Percentiles rank a stretch among this genome's conserved stretches.
Conservation (phyloP, 2,888 invertebrate species). For the Polydrusus pterygomalis region DNA sequence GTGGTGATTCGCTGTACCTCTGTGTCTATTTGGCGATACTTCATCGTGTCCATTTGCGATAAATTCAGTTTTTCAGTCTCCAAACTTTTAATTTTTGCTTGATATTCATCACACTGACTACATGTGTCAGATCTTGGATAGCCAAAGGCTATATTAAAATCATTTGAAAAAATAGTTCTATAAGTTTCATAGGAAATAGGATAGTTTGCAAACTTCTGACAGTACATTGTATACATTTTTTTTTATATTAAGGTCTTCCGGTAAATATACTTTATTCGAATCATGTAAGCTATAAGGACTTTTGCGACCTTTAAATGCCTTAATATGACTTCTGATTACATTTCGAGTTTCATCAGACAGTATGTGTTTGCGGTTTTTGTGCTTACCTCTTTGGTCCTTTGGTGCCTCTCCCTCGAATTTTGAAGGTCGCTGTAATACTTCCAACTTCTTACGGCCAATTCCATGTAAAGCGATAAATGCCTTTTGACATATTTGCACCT, state of each 20-base stretch:
- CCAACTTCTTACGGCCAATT: too few relatives aligned
- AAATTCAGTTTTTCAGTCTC: slow-evolving; percentile 19
- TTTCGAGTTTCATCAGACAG: slow-evolving; percentile 37
- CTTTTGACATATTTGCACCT: slow-evolving; percentile 52
- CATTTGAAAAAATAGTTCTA: slow-evolving; percentile 1
- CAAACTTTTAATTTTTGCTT: slow-evolving; percentile 18
- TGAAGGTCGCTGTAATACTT: slow-evolving; percentile 40
- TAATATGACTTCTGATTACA: slow-evolving; percentile 45
- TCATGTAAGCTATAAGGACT: slow-evolving; percentile 55
- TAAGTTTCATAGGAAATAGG: slow-evolving; percentile 31
- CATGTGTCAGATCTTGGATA: slow-evolving; percentile 14
- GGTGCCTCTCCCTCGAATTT: slow-evolving; percentile 32
- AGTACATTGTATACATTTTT: slow-evolving; percentile 28
- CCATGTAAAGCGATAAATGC: slow-evolving; percentile 26
- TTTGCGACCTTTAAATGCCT: slow-evolving; percentile 49
- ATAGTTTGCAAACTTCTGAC: slow-evolving; percentile 15
- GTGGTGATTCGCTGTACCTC: neutral
- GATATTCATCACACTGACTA: slow-evolving; percentile 24
- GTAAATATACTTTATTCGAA: slow-evolving; percentile 45
- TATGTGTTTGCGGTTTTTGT: slow-evolving; percentile 44
- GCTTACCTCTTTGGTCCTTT: slow-evolving; percentile 45
- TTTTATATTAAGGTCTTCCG: slow-evolving; percentile 51
- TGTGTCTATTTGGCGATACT: slow-evolving; percentile 20
- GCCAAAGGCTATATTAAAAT: slow-evolving; percentile 12
- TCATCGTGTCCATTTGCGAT: slow-evolving; percentile 11